These are phyloP conservation scores for Tamias sibiricus DNA, from an alignment of 2,113 vertebrate genomes.

Conservation along the genomic window DNA sequence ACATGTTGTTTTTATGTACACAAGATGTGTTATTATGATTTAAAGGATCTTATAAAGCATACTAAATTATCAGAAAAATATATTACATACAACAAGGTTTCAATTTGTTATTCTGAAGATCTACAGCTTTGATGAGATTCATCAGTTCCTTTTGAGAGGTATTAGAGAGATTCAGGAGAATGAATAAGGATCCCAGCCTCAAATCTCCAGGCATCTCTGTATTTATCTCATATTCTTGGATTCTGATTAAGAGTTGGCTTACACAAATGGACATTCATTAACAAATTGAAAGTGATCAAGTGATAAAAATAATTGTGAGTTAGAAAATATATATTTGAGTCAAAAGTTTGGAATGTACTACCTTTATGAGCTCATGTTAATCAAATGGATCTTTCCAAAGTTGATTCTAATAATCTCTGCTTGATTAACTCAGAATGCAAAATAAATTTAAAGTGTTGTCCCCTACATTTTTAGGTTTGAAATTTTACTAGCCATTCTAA, in stretches of 20 bases:
- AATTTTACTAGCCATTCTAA: neutral
- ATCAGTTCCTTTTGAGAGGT: neutral
- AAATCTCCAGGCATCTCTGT: neutral
- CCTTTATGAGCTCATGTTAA: neutral
- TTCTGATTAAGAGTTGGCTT: neutral
- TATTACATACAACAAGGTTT: neutral
- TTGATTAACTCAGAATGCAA: neutral
- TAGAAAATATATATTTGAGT: neutral
- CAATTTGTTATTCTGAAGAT: neutral
- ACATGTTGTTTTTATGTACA: neutral
- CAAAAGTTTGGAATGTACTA: neutral
- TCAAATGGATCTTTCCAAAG: neutral
- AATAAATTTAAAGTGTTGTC: neutral
- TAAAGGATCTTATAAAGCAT: neutral
- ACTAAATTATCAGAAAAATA: neutral
- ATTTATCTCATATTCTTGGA: neutral
- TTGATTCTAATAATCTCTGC: neutral
- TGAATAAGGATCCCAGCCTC: neutral
- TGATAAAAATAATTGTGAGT: neutral
- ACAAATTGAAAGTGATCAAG: neutral
- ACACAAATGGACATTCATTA: neutral
- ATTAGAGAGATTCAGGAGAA: neutral
- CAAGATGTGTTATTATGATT: neutral
- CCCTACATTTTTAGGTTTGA: neutral
- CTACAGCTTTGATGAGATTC: neutral